A percentile compares a stretch with the other conserved stretches of the same genome.
Evolutionary conservation across 2,888 invertebrate species (phyloP).

Genomic region (Hirtodrosophila trivittata): DNA sequence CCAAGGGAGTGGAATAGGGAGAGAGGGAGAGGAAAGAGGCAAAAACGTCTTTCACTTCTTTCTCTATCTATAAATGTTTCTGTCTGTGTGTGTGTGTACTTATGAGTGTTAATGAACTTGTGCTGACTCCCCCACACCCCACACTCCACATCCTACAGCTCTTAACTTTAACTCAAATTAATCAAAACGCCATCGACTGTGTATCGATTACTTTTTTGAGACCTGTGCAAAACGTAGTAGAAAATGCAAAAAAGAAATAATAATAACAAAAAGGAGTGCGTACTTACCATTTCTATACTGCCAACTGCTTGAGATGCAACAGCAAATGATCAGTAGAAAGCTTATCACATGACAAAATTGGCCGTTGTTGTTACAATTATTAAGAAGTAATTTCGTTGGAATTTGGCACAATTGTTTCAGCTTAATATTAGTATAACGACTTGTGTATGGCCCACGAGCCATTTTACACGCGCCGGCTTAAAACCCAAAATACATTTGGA

Average conservation of each 20-base stretch:
- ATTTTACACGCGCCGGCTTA: constrained; percentile 53
- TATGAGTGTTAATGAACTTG: constrained; percentile 52
- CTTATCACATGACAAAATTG: constrained; percentile 39
- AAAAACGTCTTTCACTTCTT: constrained; percentile 18
- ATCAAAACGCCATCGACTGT: constrained; percentile 39
- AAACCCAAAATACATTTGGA: constrained; percentile 55
- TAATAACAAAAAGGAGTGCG: neutral
- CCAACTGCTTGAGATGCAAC: constrained; percentile 52
- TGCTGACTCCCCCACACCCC: constrained; percentile 8
- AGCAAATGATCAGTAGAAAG: constrained; percentile 52
- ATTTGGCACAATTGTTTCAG: constrained; percentile 57
- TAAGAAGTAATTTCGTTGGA: constrained; percentile 37
- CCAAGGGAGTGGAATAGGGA: neutral
- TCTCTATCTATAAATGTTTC: constrained; percentile 5
- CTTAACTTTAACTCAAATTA: constrained; percentile 27
- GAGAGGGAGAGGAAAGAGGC: constrained; percentile 8
- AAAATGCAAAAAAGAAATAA: neutral
- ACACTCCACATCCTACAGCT: constrained; percentile 6
- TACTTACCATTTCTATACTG: constrained; percentile 71
- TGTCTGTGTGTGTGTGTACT: constrained; percentile 4
- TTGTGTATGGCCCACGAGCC: constrained; percentile 61
- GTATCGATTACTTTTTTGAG: constrained; percentile 30
- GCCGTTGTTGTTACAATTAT: constrained; percentile 3
- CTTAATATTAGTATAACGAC: constrained; percentile 50
- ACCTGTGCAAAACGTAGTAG: neutral